Percentiles rank a stretch among this genome's conserved stretches.
Evolutionary conservation across 2,888 invertebrate genomes (phyloP).

Genomic region (Homarus gammarus): DNA sequence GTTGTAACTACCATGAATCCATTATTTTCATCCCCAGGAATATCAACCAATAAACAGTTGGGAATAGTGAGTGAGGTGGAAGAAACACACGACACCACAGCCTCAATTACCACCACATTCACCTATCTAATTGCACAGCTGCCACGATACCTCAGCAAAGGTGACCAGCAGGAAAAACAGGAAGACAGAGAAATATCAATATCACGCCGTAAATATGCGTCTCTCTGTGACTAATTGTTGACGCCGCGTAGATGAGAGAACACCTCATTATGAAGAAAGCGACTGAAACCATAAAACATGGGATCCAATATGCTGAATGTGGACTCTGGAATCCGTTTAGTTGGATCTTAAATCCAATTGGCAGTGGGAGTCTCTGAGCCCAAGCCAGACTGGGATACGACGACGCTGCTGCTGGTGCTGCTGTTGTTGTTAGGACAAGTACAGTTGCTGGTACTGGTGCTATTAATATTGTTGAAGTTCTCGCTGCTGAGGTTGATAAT

Average conservation of each 20-base stretch:
- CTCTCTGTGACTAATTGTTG: background rate
- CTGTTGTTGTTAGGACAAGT: background rate
- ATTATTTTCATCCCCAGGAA: background rate
- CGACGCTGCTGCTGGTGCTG: constrained; percentile 12
- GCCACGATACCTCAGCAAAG: background rate
- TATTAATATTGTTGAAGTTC: background rate
- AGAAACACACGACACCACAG: background rate
- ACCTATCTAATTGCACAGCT: background rate
- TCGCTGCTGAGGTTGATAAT: background rate
- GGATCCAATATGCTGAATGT: constrained; percentile 58
- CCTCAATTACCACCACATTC: background rate
- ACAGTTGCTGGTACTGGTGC: constrained; percentile 12
- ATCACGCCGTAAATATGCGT: no score
- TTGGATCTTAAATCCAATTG: constrained; percentile 68
- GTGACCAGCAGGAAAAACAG: background rate
- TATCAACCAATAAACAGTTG: background rate
- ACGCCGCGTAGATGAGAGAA: constrained; percentile 1
- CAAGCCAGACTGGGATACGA: constrained; percentile 20
- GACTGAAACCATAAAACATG: constrained; percentile 59
- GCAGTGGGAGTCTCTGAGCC: constrained; percentile 54
- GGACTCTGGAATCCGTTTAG: constrained; percentile 69
- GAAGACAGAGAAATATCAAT: no score
- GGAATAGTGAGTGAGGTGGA: background rate
- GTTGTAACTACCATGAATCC: no score
- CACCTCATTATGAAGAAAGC: constrained; percentile 47